A percentile compares a stretch with the other conserved stretches of the same genome.
These are phyloP conservation scores for Phaedon cochleariae DNA, from an alignment of 2,888 invertebrate genomes.

Conservation along the genomic window DNA sequence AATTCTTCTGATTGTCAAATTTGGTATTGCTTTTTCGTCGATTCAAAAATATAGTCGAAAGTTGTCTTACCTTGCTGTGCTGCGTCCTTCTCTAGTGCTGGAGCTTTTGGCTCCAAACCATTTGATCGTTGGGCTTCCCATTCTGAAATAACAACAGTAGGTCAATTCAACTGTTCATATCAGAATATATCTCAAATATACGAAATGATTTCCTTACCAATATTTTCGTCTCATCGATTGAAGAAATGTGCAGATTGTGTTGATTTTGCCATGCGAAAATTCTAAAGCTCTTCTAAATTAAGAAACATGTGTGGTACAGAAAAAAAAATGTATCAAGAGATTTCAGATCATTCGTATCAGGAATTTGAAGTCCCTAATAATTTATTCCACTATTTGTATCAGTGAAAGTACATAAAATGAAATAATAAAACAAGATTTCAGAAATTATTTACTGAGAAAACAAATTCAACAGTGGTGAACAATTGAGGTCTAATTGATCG, in stretches of 20 bases:
- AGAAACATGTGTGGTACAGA: too few relatives aligned
- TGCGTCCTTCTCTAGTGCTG: constrained; percentile 50
- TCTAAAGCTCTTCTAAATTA: too few relatives aligned
- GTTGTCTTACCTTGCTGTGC: constrained; percentile 57
- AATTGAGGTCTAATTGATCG: too few relatives aligned
- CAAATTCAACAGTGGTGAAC: too few relatives aligned
- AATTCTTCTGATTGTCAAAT: constrained; percentile 12
- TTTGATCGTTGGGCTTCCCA: constrained; percentile 56
- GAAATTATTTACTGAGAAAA: too few relatives aligned
- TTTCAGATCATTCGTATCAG: too few relatives aligned
- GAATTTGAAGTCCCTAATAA: too few relatives aligned
- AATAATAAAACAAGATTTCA: too few relatives aligned
- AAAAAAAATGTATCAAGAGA: too few relatives aligned
- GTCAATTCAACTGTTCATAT: background rate
- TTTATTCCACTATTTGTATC: too few relatives aligned
- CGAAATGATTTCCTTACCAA: too few relatives aligned
- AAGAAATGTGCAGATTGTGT: background rate
- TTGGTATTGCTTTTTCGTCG: constrained; percentile 15
- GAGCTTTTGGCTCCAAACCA: constrained; percentile 43
- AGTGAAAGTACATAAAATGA: too few relatives aligned
- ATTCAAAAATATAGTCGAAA: background rate
- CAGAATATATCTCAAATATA: background rate
- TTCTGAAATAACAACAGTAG: constrained; percentile 52
- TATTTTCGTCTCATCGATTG: background rate
- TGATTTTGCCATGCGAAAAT: background rate